Evolutionary conservation across 2,113 vertebrate genomes (phyloP).

Genomic region (Zosterops lateralis): DNA sequence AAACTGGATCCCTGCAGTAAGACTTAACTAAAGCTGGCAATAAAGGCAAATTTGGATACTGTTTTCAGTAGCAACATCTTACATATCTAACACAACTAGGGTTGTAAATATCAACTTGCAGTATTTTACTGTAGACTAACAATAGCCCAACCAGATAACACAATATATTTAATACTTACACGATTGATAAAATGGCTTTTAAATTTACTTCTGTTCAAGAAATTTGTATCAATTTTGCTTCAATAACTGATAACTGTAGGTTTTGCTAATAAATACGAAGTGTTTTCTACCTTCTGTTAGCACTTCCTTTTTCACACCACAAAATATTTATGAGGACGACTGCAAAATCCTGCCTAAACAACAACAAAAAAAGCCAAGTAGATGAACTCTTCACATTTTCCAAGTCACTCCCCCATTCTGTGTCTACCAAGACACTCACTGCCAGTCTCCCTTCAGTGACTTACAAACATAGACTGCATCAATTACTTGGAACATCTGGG

Average conservation of each 20-base stretch:
- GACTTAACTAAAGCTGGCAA: not conserved
- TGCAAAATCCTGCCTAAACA: not conserved
- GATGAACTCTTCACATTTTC: not conserved
- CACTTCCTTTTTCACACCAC: not conserved
- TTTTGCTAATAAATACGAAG: not conserved
- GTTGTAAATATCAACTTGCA: not conserved
- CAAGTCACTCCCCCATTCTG: not conserved
- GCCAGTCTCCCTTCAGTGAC: not conserved
- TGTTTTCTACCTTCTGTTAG: not conserved
- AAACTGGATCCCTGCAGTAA: not conserved
- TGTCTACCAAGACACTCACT: rapidly evolving
- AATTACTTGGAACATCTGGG: not conserved
- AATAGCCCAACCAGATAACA: not conserved
- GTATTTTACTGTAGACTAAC: not conserved
- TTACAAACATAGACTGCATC: not conserved
- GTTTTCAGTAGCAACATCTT: not conserved
- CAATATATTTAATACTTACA: not conserved
- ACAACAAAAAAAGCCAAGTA: not conserved
- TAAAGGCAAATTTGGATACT: not conserved
- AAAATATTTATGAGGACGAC: not conserved
- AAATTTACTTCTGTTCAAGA: not conserved
- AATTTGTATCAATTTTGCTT: not conserved
- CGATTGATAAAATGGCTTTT: not conserved
- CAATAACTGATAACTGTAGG: not conserved
- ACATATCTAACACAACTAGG: not conserved